Evolutionary conservation across 2,113 vertebrate species (phyloP).

Genomic region (Sceloporus undulatus): DNA sequence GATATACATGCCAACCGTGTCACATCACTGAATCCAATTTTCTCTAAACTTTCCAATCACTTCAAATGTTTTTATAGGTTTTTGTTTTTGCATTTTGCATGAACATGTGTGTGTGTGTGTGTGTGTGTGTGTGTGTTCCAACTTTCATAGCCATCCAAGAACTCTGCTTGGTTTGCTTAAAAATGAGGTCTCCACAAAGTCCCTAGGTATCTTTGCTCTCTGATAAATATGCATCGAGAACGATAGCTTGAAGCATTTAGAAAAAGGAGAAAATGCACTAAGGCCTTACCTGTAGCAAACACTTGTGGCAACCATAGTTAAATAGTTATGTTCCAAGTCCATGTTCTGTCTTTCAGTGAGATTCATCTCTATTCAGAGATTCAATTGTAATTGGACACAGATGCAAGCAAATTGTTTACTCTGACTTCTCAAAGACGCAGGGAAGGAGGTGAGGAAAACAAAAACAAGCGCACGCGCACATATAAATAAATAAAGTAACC

Average conservation of each 20-base stretch:
- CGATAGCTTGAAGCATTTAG: neutral
- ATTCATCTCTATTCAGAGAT: slow-evolving; percentile 67
- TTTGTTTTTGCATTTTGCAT: too few relatives aligned
- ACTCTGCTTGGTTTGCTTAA: too few relatives aligned
- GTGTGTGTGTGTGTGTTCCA: too few relatives aligned
- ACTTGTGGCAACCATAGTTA: slow-evolving; percentile 58
- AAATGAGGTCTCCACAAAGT: neutral
- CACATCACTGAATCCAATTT: too few relatives aligned
- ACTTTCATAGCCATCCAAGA: neutral
- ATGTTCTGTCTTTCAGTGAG: slow-evolving; percentile 58
- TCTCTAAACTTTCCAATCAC: too few relatives aligned
- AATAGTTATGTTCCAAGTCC: slow-evolving; percentile 55
- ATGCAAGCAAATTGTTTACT: slow-evolving; percentile 49
- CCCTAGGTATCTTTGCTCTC: too few relatives aligned
- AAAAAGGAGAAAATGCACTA: too few relatives aligned
- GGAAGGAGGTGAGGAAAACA: slow-evolving; percentile 48
- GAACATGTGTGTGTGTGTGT: too few relatives aligned
- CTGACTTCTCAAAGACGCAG: slow-evolving; percentile 19
- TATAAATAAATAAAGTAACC: slow-evolving; percentile 57
- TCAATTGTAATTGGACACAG: slow-evolving; percentile 65
- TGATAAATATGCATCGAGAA: neutral
- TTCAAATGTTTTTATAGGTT: too few relatives aligned
- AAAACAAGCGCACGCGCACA: slow-evolving; percentile 45
- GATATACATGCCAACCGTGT: too few relatives aligned
- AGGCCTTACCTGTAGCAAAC: slow-evolving; percentile 1